These are phyloP conservation scores for Saxidomus purpurata DNA, from an alignment of 1,140 invertebrate species.

Conservation along the genomic window DNA sequence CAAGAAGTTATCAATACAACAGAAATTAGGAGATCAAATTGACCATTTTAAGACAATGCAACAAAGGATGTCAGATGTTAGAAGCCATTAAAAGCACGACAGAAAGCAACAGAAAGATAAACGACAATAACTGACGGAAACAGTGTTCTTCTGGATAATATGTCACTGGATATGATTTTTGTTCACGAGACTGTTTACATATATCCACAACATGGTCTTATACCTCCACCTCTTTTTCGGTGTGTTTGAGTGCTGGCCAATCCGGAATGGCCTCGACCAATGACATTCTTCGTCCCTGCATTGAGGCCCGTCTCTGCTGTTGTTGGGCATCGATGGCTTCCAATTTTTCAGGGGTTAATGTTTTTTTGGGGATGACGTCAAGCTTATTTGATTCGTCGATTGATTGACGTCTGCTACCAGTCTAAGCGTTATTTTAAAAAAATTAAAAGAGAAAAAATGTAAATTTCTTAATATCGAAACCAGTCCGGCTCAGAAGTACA, in stretches of 20 bases:
- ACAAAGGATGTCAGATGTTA: background rate
- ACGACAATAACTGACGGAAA: conserved; percentile 31
- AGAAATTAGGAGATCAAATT: background rate
- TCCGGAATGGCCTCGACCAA: conserved; percentile 98
- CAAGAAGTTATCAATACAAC: background rate
- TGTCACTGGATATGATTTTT: conserved; percentile 9
- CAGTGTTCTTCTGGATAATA: background rate
- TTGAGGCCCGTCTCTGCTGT: conserved; percentile 84
- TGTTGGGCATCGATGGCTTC: conserved; percentile 79
- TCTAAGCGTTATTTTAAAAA: conserved; percentile 17
- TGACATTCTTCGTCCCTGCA: conserved; percentile 92
- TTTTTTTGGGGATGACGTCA: conserved; percentile 75
- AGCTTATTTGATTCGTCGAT: conserved; percentile 78
- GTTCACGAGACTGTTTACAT: conserved; percentile 25
- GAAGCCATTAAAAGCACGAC: background rate
- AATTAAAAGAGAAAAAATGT: conserved; percentile 14
- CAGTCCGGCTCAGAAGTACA: background rate
- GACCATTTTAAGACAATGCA: conserved; percentile 14
- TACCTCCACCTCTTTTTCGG: conserved; percentile 85
- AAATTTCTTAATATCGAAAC: background rate
- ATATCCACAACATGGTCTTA: conserved; percentile 38
- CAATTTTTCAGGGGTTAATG: conserved; percentile 80
- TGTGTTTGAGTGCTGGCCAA: conserved; percentile 95
- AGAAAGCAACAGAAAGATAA: background rate
- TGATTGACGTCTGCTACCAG: conserved; percentile 78